Evolutionary conservation across 2,797 vertebrate species (phyloP).

Genomic region (Sebastes minor): DNA sequence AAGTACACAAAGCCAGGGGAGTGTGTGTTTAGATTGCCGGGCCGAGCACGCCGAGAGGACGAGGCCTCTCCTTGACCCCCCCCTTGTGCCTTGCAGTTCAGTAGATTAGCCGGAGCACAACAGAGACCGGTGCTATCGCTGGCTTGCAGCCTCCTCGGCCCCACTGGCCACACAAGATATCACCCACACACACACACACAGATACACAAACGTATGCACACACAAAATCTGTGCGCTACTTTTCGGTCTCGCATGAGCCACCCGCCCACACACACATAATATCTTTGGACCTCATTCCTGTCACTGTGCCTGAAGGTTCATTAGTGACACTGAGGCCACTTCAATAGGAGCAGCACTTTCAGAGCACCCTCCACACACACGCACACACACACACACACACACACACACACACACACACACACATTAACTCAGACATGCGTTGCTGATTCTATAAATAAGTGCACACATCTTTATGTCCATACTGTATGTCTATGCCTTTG

Average conservation of each 20-base stretch:
- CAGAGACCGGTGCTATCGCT: slow-evolving; percentile 69
- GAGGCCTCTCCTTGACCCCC: slow-evolving; percentile 73
- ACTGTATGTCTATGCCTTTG: slow-evolving; percentile 35
- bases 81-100: slow-evolving; percentile 68
- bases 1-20: slow-evolving; percentile 23
- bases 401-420: not conserved
- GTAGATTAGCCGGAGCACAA: slow-evolving; percentile 75
- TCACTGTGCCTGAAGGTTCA: slow-evolving; percentile 71
- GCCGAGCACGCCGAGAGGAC: slow-evolving; percentile 52
- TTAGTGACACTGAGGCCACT: slow-evolving; percentile 73
- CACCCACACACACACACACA: slow-evolving; percentile 14
- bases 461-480: not conserved
- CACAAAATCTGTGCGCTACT: slow-evolving; percentile 12
- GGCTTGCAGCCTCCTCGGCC: slow-evolving; percentile 64
- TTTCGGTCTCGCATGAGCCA: slow-evolving; percentile 20
- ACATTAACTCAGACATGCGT: slow-evolving; percentile 2
- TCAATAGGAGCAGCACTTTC: slow-evolving; percentile 64
- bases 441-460: slow-evolving; percentile 29
- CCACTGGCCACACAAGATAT: slow-evolving; percentile 67
- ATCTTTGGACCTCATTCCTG: slow-evolving; percentile 41
- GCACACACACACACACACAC: not conserved
- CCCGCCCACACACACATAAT: not conserved
- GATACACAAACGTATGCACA: not conserved
- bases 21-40: slow-evolving; percentile 50
- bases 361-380: not conserved